Evolutionary conservation across 1,140 invertebrate genomes (phyloP), one percentile per base, ranked within the genome.

Genomic region (Macrostomum lignano): DNA sequence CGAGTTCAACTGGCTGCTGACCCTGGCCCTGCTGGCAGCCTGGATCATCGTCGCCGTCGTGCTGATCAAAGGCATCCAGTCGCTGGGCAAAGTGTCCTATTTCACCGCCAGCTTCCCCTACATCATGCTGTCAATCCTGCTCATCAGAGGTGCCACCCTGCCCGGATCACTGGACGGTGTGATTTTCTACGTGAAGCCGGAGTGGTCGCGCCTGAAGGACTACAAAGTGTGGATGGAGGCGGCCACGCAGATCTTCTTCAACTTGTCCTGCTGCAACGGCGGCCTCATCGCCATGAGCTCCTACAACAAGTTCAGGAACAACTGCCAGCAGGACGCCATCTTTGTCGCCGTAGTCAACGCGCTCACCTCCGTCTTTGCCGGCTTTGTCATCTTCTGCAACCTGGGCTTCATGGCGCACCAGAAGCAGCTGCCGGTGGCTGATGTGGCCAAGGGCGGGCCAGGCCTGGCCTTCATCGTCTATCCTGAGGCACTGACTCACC

Each of bases 301-400:
- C 46, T 86, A 81, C 57, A 84, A 84, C 56, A 71, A 72, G 47
- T 79, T 79, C 49, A 70, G 75, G 46, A 84, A 84, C 47, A 77
- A 76, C 44, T 74, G 82, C 40, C 31, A 9, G 21, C 13, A n/a
- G 20, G 33, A 15, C 29, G 13, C 29, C 29, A 31, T 31, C 7
- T 31, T 13, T 31, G 29, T 13, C 13, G 79, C 79, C 15, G 51
- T 86, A 23, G 82, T 81, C 7, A 94, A 96, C 51, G 84, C 81
- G 46, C 69, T 73, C 31, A 94, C 88, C 0, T 91, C 82, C 5
- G 74, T 96, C 67, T 94, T 93, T 51, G 84, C 86, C 35, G 86
- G 82, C 0, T 73, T 94, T 29, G 84, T 94, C 2, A 82, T 96
- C 6, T 96, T 96, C 49, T 81, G 81, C 0, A 74, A 94, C 13